Base-by-base conservation (phyloP, 2,888 invertebrate species). In the Panzeria rudis region DNA sequence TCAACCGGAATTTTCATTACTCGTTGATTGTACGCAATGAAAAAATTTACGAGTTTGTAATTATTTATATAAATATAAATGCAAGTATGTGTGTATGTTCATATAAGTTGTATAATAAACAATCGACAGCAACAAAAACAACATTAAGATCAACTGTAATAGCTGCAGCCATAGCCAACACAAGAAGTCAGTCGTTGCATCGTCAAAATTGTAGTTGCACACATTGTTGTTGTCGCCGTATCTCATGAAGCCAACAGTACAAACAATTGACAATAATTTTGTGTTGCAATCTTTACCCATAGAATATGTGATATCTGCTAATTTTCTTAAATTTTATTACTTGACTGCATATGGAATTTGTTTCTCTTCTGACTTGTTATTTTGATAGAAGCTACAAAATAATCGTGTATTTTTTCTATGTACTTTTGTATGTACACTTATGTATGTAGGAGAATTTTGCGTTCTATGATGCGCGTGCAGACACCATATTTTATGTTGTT, bases 1-100 rank as follows among this genome's bases (percentile, higher is more conserved):
- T 84, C 81, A 84, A 84, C 84, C 82, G 84, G 84, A 84, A 82
- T 84, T 72, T 82, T 68, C 68, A 73, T 78, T 82, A 73, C 54
- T 20, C 41, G 79, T 73, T 81, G 44, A 68, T 77, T 72, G 77
- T 73, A 82, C 64, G 68, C 77, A 82, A 81, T 73, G 68, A 79
- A 73, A 68, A 68, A 54, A 79, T 38, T 69, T 83, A 69, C 73
- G 62, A 83, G 73, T 75, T 79, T 79, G 79, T 75, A 79, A 79
- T 83, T 73, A 75, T 75, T 68, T 78, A 44, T 41, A 62, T 13
- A 11, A 23, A 35, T 23, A 69, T 20, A 11, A 5, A 29, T n/a
- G 20, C 0, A 44, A 25, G 17, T 23, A 13, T 35, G 35, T 35
- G 32, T 35, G 50, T 35, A 68, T 15, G 11, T 23, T 0, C 41